These are phyloP conservation scores for Bergia puertoricense DNA, from an alignment of 92 coral and sea anemone species.

Conservation along the genomic window DNA sequence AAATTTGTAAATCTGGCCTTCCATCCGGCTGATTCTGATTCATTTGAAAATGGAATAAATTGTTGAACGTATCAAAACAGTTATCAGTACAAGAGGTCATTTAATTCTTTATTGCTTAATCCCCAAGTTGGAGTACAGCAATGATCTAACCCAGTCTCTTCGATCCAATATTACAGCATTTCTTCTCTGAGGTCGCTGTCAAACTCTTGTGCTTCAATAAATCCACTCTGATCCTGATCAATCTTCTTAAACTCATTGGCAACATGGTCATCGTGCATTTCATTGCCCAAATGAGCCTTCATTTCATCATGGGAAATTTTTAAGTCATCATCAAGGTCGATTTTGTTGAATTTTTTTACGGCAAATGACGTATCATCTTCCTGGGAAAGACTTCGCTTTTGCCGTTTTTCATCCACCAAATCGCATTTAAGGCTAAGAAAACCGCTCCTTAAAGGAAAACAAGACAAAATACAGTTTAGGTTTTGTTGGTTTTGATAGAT, in stretches of 20 bases:
- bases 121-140: too few species aligned
- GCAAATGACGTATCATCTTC: background rate
- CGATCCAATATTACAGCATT: background rate
- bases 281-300: constrained; percentile 26
- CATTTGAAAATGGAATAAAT: too few species aligned
- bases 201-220: constrained; percentile 34
- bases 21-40: too few species aligned
- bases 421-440: background rate
- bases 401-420: background rate
- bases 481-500: too few species aligned
- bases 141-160: too few species aligned
- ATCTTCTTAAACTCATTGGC: constrained; percentile 14
- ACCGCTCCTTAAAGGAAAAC: too few species aligned
- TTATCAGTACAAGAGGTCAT: too few species aligned
- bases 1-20: too few species aligned
- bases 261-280: constrained; percentile 13
- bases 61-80: too few species aligned
- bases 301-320: constrained; percentile 38
- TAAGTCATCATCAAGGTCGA: constrained; percentile 16
- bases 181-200: constrained; percentile 18
- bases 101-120: too few species aligned
- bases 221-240: constrained; percentile 25
- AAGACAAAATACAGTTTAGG: too few species aligned
- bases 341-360: constrained; percentile 3
- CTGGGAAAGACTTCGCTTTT: background rate